Conservation (phyloP, 53 echinoderm and acorn worm species). For the Echinometra lucunter region DNA sequence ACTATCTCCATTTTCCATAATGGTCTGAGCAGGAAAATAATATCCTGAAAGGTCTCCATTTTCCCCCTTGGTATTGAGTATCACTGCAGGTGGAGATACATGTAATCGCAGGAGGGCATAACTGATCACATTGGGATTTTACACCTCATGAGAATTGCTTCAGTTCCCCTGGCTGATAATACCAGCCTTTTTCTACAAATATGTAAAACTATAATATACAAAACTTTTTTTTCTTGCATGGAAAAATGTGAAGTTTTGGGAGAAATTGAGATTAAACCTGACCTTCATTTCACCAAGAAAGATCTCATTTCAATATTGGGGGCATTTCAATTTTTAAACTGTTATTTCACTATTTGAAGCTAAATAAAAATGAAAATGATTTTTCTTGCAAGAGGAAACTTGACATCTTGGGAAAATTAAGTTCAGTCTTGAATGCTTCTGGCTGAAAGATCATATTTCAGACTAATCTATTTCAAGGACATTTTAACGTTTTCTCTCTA, state of each 20-base stretch:
- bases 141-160: neutral
- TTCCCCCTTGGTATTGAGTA: neutral
- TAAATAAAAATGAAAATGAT: neutral
- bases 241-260: no score
- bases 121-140: neutral
- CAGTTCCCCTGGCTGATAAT: no score
- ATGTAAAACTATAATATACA: no score
- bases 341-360: neutral
- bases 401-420: constrained; percentile 8
- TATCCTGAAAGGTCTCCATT: neutral
- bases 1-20: no score
- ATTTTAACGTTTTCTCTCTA: constrained; percentile 28
- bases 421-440: neutral
- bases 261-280: no score
- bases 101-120: neutral
- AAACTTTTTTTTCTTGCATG: no score
- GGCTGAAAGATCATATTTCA: constrained; percentile 20
- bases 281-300: no score
- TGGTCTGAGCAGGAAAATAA: no score
- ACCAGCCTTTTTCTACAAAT: no score
- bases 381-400: neutral
- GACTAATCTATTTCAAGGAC: neutral
- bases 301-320: no score
- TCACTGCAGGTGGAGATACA: neutral
- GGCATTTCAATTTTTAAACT: no score